Percentiles rank a stretch among this genome's conserved stretches.
Conservation (phyloP, 2,113 vertebrate species). For the Ramphastos sulfuratus region DNA sequence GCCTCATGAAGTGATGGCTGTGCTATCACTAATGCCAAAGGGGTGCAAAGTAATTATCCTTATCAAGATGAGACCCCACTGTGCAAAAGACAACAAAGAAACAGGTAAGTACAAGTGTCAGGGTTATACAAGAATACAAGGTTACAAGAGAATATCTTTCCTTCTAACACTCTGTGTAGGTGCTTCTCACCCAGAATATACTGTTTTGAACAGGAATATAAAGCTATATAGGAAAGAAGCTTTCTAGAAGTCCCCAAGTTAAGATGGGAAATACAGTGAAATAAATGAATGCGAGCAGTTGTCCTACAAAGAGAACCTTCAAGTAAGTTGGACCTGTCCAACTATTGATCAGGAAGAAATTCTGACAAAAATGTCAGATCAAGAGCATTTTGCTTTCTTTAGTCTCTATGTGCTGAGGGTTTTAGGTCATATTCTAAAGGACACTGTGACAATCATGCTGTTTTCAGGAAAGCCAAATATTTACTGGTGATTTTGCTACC, state of each 20-base stretch:
- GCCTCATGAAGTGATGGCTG: background rate
- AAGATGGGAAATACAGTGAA: background rate
- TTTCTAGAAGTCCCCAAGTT: background rate
- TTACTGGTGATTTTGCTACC: background rate
- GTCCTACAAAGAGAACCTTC: background rate
- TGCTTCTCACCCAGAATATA: background rate
- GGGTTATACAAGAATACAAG: background rate
- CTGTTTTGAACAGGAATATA: background rate
- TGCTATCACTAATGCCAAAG: background rate
- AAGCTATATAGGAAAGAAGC: background rate
- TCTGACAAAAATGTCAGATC: background rate
- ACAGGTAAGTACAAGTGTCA: background rate
- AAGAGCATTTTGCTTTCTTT: background rate
- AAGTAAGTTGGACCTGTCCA: background rate
- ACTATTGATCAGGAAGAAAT: background rate
- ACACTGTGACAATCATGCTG: background rate
- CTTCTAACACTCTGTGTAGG: background rate
- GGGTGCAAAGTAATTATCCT: background rate
- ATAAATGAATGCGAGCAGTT: background rate
- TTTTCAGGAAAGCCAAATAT: background rate
- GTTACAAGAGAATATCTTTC: background rate
- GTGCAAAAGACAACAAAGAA: background rate
- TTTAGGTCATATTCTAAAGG: background rate
- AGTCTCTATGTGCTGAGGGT: background rate
- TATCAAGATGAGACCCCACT: background rate